A percentile compares a stretch with the other conserved stretches of the same genome.
Conservation (phyloP, 2,113 vertebrate species). For the Halichoerus grypus region DNA sequence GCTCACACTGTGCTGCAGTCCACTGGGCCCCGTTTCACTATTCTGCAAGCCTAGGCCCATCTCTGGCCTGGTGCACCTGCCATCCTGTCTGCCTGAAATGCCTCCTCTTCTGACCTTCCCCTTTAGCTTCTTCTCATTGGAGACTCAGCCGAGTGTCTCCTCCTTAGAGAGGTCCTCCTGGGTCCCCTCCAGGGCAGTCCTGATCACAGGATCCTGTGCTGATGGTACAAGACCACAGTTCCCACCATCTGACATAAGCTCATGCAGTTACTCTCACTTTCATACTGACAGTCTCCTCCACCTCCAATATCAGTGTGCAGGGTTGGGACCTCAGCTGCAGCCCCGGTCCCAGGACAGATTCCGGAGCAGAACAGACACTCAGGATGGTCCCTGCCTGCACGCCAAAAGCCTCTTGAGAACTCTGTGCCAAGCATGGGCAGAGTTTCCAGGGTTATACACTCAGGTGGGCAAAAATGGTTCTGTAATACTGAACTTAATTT, state of each 20-base stretch:
- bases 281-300: fast-evolving
- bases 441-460: background rate
- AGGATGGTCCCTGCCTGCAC: background rate
- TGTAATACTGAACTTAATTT: background rate
- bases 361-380: background rate
- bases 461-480: background rate
- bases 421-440: background rate
- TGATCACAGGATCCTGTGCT: too few species aligned
- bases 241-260: fast-evolving
- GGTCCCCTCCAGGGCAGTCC: background rate
- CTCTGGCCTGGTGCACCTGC: background rate
- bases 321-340: too few species aligned
- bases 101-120: background rate
- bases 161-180: background rate
- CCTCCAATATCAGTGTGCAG: too few species aligned
- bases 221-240: background rate
- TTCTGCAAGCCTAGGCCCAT: background rate
- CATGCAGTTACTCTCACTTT: background rate
- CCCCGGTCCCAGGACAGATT: background rate
- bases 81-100: background rate
- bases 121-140: background rate
- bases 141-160: background rate
- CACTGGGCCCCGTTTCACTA: background rate
- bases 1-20: background rate
- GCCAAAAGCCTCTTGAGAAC: background rate